These are phyloP conservation scores for Pseudonaja textilis DNA, from an alignment of 2,113 vertebrate genomes.

Conservation along the genomic window DNA sequence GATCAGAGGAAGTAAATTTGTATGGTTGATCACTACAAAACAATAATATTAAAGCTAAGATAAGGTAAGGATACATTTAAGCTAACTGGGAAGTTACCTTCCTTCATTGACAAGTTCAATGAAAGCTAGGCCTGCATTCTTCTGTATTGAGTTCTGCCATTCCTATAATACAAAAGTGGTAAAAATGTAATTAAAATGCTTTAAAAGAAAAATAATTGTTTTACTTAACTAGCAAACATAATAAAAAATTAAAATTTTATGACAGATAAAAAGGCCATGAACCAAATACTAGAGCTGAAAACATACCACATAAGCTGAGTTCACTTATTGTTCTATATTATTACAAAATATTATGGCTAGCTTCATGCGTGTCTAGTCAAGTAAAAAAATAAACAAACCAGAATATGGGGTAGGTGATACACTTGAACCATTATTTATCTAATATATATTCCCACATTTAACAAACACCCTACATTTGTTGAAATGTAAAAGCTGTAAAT, in stretches of 20 bases:
- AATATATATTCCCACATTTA: neutral
- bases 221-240: neutral
- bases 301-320: neutral
- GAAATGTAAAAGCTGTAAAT: neutral
- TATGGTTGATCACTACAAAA: neutral
- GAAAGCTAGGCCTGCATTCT: constrained; percentile 87
- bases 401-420: neutral
- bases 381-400: neutral
- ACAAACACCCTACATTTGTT: neutral
- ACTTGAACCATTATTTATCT: neutral
- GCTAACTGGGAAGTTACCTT: constrained; percentile 71
- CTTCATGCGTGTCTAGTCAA: neutral
- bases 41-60: neutral
- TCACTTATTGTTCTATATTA: neutral
- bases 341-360: neutral
- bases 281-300: neutral
- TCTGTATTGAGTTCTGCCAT: constrained; percentile 95
- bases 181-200: neutral
- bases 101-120: constrained; percentile 91
- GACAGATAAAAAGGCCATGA: neutral
- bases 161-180: constrained; percentile 70
- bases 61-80: neutral
- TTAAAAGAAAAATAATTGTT: neutral
- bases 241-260: neutral
- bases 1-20: constrained; percentile 25